Evolutionary conservation across 2,113 vertebrate species (phyloP).

Genomic region (Clarias batrachus): DNA sequence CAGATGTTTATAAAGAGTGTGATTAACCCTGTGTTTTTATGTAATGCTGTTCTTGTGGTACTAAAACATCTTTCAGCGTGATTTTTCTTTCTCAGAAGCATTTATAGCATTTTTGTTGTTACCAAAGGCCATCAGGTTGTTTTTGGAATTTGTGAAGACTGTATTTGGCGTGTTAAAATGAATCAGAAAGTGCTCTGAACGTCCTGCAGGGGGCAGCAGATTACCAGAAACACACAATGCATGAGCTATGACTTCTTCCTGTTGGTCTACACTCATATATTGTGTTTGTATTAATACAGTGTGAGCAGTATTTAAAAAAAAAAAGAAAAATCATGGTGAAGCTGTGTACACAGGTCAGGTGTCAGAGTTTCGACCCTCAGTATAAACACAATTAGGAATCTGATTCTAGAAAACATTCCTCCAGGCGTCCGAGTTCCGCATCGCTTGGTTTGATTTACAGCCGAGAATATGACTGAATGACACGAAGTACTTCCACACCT

Average conservation of each 20-base stretch:
- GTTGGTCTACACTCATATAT: background rate
- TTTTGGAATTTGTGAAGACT: background rate
- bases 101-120: background rate
- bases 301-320: background rate
- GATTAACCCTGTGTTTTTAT: background rate
- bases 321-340: background rate
- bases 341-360: background rate
- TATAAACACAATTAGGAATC: background rate
- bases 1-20: background rate
- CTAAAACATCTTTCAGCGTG: background rate
- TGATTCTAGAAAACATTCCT: background rate
- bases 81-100: background rate
- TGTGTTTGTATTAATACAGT: background rate
- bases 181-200: background rate
- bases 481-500: constrained; percentile 25
- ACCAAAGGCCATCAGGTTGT: background rate
- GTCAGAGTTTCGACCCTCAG: background rate
- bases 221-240: constrained; percentile 5
- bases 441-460: constrained; percentile 3
- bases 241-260: background rate
- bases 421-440: background rate
- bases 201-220: constrained; percentile 65
- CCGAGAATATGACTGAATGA: constrained; percentile 25
- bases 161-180: background rate
- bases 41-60: background rate